Percentiles rank a stretch among this genome's conserved stretches.
These are phyloP conservation scores for Malurus splendens DNA, from an alignment of 2,797 vertebrate genomes.

Conservation along the genomic window DNA sequence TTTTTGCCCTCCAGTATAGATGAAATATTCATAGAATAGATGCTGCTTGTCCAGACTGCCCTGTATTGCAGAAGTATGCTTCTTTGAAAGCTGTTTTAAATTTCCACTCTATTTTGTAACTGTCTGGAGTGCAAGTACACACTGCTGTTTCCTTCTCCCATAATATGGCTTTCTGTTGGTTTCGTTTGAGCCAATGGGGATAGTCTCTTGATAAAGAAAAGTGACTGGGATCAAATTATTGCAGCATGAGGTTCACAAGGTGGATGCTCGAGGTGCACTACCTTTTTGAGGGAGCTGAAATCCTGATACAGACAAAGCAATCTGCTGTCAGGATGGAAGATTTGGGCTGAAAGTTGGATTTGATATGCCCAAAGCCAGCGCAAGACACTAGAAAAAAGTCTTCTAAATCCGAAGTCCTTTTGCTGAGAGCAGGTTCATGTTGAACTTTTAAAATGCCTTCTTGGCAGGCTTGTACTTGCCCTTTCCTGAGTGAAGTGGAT, in stretches of 20 bases:
- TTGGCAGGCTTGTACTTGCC: neutral
- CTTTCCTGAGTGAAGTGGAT: neutral
- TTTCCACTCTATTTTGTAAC: neutral
- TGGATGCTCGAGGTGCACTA: neutral
- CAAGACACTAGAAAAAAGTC: neutral
- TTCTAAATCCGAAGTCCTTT: neutral
- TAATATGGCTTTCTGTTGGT: neutral
- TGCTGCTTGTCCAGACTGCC: neutral
- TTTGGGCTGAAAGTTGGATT: neutral
- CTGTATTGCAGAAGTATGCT: neutral
- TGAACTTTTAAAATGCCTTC: neutral
- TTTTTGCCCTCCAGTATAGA: neutral
- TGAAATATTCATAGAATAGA: neutral
- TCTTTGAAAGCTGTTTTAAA: neutral
- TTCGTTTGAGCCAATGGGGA: neutral
- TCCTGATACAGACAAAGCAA: neutral
- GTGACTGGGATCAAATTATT: neutral
- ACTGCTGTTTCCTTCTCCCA: neutral
- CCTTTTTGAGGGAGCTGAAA: neutral
- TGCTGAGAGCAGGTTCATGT: neutral
- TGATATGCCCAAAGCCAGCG: neutral
- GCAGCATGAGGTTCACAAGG: neutral
- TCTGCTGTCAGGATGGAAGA: neutral
- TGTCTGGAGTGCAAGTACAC: neutral
- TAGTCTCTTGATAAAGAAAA: neutral